Evolutionary conservation across 2,113 vertebrate genomes (phyloP).

Genomic region (Damaliscus lunatus): DNA sequence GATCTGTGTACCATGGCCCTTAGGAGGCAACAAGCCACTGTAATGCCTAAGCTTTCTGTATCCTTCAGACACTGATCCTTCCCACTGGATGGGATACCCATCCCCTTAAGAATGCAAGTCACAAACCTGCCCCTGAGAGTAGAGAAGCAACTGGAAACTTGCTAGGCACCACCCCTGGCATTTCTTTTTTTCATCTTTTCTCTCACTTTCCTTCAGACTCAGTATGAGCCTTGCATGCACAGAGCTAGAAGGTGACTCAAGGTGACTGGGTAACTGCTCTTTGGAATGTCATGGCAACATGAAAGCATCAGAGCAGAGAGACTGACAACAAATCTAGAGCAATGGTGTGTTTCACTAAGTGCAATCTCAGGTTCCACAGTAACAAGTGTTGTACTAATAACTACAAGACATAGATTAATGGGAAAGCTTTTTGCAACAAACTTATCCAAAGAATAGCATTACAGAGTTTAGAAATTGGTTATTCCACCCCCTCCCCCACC

Average conservation of each 20-base stretch:
- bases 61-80: neutral
- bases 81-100: accelerated
- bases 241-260: neutral
- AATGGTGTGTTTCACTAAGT: neutral
- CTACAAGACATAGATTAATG: neutral
- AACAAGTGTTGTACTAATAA: neutral
- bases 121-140: neutral
- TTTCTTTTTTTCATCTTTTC: neutral
- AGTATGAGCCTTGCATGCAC: neutral
- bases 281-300: neutral
- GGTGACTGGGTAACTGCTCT: neutral
- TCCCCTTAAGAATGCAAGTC: neutral
- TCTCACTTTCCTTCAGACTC: neutral
- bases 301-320: neutral
- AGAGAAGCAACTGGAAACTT: neutral
- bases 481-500: neutral
- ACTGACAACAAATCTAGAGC: neutral
- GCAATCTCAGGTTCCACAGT: neutral
- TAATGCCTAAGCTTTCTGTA: neutral
- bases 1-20: neutral
- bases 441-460: neutral
- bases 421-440: neutral
- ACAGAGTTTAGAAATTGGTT: neutral
- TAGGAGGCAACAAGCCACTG: neutral
- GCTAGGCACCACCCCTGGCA: neutral